Conservation (phyloP, 2,113 vertebrate genomes). For the Dromaius novaehollandiae region DNA sequence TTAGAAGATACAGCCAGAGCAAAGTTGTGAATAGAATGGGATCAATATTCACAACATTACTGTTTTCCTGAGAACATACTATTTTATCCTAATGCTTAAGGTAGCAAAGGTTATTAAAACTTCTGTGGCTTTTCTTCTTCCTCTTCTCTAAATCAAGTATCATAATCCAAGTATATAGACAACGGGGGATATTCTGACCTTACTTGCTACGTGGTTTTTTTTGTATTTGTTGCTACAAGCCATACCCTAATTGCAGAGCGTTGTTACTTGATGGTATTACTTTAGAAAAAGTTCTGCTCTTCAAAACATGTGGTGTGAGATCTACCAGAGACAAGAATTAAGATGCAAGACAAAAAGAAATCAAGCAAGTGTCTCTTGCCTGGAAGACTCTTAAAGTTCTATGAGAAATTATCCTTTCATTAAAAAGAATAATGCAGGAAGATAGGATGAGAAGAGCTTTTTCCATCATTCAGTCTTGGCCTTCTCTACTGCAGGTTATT, state of each 20-base stretch:
- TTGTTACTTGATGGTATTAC: not conserved
- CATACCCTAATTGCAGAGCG: fast-evolving
- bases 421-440: not conserved
- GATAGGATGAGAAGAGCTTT: not conserved
- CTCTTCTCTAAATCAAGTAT: not conserved
- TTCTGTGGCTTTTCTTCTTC: not conserved
- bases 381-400: not conserved
- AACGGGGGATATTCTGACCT: not conserved
- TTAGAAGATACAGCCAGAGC: not conserved
- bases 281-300: not conserved
- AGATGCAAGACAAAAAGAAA: not conserved
- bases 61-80: not conserved
- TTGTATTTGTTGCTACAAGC: not conserved
- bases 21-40: too few species aligned
- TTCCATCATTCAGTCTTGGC: not conserved
- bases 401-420: not conserved
- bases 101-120: not conserved
- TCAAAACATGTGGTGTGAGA: not conserved
- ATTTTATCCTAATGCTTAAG: not conserved
- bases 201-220: not conserved
- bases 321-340: not conserved
- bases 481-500: not conserved
- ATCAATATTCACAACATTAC: not conserved
- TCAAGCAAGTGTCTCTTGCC: not conserved
- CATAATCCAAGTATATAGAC: not conserved